Base-by-base conservation (phyloP, 1,140 invertebrate species). In the Psilanteris sp. region DNA sequence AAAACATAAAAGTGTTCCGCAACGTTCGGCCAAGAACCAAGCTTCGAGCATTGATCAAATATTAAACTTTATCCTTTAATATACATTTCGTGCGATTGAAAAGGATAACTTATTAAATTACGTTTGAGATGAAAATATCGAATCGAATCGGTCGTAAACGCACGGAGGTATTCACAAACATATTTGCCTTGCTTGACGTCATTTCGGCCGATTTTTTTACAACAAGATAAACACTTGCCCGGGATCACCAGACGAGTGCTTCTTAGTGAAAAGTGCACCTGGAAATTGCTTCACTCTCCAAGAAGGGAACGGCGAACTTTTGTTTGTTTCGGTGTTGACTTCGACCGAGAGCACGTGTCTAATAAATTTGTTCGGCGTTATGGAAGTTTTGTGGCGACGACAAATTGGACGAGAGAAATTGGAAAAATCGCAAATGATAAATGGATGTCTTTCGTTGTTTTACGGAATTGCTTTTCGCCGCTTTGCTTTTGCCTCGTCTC, bases 41-140 rank as follows among this genome's bases (percentile, higher is more conserved):
- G n/a, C n/a, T n/a, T n/a, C n/a, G n/a, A n/a, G n/a, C n/a, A n/a
- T n/a, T n/a, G n/a, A n/a, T n/a, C n/a, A n/a, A n/a, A n/a, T n/a
- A n/a, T n/a, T n/a, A n/a, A n/a, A n/a, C n/a, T n/a, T n/a, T n/a
- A n/a, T n/a, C n/a, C n/a, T n/a, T n/a, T n/a, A n/a, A n/a, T n/a
- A n/a, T n/a, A n/a, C n/a, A n/a, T n/a, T 67, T 27, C 43, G 31
- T 59, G 59, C 50, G 27, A 57, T 52, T 70, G 24, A 46, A 61
- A 66, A 67, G 71, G 46, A 71, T 71, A n/a, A n/a, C 62, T 50
- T 61, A 77, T 72, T 39, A 54, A 41, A 39, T 41, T 64, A 36
- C 20, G 43, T 57, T 50, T 18, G 41, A 48, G 16, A 13, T 34
- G 1, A 32, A 22, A 26, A 34, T 34, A 36, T 57, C 39, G 57